Conservation (phyloP, 2,888 invertebrate species). For the Hartigia nigra region DNA sequence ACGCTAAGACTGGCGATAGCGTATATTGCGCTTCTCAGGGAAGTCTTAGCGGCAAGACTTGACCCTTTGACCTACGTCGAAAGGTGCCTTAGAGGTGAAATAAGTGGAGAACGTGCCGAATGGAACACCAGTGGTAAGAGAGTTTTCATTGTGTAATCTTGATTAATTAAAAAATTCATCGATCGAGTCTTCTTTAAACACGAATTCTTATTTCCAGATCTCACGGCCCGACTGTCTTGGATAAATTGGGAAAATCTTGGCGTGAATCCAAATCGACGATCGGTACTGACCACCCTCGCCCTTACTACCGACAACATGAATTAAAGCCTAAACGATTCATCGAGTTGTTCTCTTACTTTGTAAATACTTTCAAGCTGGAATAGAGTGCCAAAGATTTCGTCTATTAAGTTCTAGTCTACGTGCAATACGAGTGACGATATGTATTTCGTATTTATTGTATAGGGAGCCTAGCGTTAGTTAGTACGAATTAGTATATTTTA, state of each 20-base stretch:
- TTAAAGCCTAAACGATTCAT: slow-evolving; percentile 33
- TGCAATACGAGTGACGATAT: slow-evolving; percentile 53
- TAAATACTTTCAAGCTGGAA: slow-evolving; percentile 35
- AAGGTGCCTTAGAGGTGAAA: slow-evolving; percentile 89
- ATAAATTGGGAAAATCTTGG: slow-evolving; percentile 99
- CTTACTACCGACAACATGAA: slow-evolving; percentile 76
- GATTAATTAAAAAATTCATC: slow-evolving; percentile 9
- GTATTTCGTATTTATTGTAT: slow-evolving; percentile 44
- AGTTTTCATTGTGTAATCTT: not conserved
- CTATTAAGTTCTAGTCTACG: slow-evolving; percentile 44
- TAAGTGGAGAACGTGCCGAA: slow-evolving; percentile 87
- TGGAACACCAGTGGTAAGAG: slow-evolving; percentile 96
- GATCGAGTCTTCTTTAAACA: slow-evolving; percentile 7
- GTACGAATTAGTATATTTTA: slow-evolving; percentile 51
- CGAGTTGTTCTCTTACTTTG: slow-evolving; percentile 38
- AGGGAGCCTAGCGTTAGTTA: slow-evolving; percentile 38
- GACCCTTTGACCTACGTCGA: slow-evolving; percentile 95
- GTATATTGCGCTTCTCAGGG: slow-evolving; percentile 93
- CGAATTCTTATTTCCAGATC: slow-evolving; percentile 73
- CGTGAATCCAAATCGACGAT: slow-evolving; percentile 88
- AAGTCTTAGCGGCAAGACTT: slow-evolving; percentile 87
- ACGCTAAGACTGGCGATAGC: slow-evolving; percentile 96
- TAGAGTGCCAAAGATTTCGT: slow-evolving; percentile 26
- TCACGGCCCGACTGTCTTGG: slow-evolving; percentile 97
- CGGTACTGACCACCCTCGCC: slow-evolving; percentile 83